Base-by-base conservation (phyloP, 2,113 vertebrate genomes). In the Suricata suricatta region DNA sequence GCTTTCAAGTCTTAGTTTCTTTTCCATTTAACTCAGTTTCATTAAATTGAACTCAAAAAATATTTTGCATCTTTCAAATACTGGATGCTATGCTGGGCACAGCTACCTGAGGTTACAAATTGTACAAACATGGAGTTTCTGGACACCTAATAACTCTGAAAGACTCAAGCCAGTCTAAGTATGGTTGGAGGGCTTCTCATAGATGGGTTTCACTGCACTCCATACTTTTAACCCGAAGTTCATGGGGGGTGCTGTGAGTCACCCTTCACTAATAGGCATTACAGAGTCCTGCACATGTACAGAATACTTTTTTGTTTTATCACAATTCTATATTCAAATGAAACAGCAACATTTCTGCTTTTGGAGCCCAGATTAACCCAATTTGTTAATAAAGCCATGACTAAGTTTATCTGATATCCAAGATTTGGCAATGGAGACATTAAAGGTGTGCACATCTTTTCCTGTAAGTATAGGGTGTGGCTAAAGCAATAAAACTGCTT, bases 351-450 rank as follows among this genome's bases (percentile, higher is more conserved):
- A 57, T 7, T 63, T 29, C 6, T 96, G 25, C 21, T 27, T n/a
- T 86, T 77, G 47, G 29, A 76, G 10, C n/a, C 25, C n/a, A 44
- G 35, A 90, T 83, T 90, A 96, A 57, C 80, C 19, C 12, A 64
- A 38, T 92, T 89, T 95, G 27, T 63, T 93, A 27, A 92, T 93
- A 27, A 92, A 35, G 19, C 63, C 21, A 11, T 86, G 77, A 80
- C 27, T 83, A 89, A 84, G 10, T 76, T 83, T 89, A 93, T 95
- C 79, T 95, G 54, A 69, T 92, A 93, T 31, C 60, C 93, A 90
- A 10, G n/a, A 83, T 97, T 96, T 93, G 63, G 57, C 84, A 96
- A 74, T 17, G 29, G 64, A 80, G 57, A 57, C 16, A n/a, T 89
- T 92, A 87, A 88, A 84, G 31, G 0, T 25, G 89, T 14, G 87